A percentile compares a stretch with the other conserved stretches of the same genome.
Conservation (phyloP, 2,113 vertebrate genomes). For the Myocastor coypus region DNA sequence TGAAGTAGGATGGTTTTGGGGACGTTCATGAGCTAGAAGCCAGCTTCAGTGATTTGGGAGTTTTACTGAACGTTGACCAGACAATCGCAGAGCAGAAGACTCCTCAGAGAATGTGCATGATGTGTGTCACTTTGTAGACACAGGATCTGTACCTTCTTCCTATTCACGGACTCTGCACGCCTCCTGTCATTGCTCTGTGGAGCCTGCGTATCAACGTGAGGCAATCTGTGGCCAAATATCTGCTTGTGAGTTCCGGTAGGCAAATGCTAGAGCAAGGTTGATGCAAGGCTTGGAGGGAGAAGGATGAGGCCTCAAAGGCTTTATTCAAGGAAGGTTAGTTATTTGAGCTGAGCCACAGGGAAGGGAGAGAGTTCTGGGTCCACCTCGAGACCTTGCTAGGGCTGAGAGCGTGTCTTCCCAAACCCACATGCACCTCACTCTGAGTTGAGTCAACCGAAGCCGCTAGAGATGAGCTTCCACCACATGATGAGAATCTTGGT, state of each 20-base stretch:
- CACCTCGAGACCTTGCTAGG: fast-evolving
- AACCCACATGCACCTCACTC: fast-evolving
- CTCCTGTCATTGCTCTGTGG: background rate
- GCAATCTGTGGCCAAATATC: fast-evolving
- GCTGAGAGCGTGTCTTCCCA: fast-evolving
- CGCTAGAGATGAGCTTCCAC: too few species aligned
- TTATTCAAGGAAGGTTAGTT: background rate
- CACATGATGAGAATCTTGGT: background rate
- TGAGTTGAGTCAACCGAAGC: fast-evolving
- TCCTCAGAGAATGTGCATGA: background rate
- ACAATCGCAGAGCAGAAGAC: background rate
- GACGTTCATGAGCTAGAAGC: background rate
- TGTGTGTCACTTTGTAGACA: fast-evolving
- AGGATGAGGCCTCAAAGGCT: background rate
- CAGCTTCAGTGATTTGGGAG: background rate
- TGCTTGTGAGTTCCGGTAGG: background rate
- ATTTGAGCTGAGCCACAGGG: background rate
- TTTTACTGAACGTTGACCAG: background rate
- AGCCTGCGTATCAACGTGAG: fast-evolving
- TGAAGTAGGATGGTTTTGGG: background rate
- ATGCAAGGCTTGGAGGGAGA: fast-evolving
- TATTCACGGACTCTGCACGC: background rate
- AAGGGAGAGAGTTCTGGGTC: background rate
- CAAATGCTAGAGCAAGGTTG: background rate
- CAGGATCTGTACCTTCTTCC: too few species aligned